A percentile compares a stretch with the other conserved stretches of the same genome.
Conservation (phyloP, 1,140 invertebrate genomes). For the Leptestheria dahalacensis region DNA sequence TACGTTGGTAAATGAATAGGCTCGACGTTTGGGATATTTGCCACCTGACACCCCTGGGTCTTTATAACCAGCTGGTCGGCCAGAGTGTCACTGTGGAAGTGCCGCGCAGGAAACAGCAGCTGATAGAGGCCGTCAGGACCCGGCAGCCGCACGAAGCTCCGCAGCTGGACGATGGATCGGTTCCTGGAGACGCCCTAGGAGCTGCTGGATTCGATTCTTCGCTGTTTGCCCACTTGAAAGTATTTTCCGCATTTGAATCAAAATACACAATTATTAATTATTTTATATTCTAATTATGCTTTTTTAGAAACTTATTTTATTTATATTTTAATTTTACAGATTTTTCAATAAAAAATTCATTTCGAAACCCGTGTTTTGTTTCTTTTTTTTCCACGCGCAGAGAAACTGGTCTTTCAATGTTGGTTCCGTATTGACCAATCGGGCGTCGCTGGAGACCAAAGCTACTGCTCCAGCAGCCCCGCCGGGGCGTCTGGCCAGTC, state of each 20-base stretch:
- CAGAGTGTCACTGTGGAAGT: constrained; percentile 37
- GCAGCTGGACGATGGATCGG: constrained; percentile 34
- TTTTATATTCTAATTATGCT: neutral
- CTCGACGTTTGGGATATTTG: constrained; percentile 46
- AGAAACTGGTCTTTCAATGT: constrained; percentile 11
- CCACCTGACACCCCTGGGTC: constrained; percentile 46
- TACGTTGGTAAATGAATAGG: no score
- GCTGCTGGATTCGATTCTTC: constrained; percentile 55
- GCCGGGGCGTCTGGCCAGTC: constrained; percentile 11
- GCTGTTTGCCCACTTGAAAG: constrained; percentile 37
- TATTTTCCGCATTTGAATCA: neutral
- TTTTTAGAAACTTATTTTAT: neutral
- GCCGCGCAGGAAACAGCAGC: constrained; percentile 33
- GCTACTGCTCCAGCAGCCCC: neutral
- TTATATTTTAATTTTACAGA: neutral
- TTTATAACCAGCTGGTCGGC: constrained; percentile 23
- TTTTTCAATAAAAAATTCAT: neutral
- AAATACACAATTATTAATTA: neutral
- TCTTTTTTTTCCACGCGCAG: neutral
- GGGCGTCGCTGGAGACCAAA: neutral
- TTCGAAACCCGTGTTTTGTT: neutral
- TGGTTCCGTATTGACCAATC: neutral
- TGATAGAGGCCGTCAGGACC: constrained; percentile 31
- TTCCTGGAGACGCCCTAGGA: constrained; percentile 55
- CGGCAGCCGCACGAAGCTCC: constrained; percentile 31